Percentiles rank a stretch among this genome's conserved stretches.
These are phyloP conservation scores for Ramphastos sulfuratus DNA, from an alignment of 2,113 vertebrate species.

Conservation along the genomic window DNA sequence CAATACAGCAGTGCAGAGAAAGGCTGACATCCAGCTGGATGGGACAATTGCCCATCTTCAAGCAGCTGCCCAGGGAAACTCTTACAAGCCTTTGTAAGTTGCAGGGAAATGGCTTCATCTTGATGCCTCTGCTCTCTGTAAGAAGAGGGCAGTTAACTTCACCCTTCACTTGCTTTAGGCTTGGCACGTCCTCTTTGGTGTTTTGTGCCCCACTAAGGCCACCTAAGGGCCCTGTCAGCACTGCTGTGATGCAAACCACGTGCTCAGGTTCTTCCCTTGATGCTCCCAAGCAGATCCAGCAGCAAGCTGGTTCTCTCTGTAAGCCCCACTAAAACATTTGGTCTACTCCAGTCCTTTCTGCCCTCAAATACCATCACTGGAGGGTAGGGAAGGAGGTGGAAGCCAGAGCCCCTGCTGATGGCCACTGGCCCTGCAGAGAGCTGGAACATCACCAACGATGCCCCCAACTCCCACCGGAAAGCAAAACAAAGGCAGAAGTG, in stretches of 20 bases:
- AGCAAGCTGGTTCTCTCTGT: neutral
- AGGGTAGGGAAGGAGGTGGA: neutral
- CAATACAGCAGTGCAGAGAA: neutral
- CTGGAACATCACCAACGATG: fast-evolving
- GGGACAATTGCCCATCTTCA: neutral
- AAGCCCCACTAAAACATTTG: fast-evolving
- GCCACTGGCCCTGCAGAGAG: fast-evolving
- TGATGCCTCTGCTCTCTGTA: neutral
- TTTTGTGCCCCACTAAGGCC: fast-evolving
- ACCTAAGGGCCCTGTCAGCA: neutral
- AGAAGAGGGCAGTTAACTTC: neutral
- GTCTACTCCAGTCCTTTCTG: neutral
- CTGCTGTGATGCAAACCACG: neutral
- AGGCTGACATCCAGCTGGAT: neutral
- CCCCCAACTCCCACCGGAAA: neutral
- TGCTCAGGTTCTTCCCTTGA: neutral
- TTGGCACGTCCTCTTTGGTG: neutral
- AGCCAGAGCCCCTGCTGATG: neutral
- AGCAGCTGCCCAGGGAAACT: neutral
- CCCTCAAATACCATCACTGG: neutral
- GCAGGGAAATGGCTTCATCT: neutral
- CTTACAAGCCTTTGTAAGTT: neutral
- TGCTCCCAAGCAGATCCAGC: fast-evolving
- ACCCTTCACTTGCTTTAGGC: neutral
- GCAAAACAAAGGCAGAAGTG: neutral